These are phyloP conservation scores for Calephelis perditalis DNA, from an alignment of 2,888 invertebrate species.

Conservation along the genomic window DNA sequence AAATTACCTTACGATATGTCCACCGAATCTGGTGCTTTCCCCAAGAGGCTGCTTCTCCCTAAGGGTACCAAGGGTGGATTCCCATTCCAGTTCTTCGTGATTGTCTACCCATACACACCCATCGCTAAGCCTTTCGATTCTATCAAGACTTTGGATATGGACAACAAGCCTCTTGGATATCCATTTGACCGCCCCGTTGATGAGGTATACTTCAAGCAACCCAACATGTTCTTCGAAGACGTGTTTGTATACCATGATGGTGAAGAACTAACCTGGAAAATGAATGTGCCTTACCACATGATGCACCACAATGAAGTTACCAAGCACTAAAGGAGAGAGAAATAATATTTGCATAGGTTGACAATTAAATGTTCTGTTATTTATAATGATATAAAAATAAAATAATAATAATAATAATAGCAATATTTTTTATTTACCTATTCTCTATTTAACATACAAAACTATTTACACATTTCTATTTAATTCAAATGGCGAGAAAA, in stretches of 20 bases:
- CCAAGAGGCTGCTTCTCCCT: constrained; percentile 83
- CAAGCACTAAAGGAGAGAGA: constrained; percentile 40
- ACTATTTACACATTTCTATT: constrained; percentile 11
- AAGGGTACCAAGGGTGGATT: constrained; percentile 83
- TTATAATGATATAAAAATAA: constrained; percentile 8
- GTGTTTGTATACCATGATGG: constrained; percentile 73
- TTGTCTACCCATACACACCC: constrained; percentile 74
- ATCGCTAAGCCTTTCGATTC: constrained; percentile 45
- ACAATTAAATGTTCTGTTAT: not conserved
- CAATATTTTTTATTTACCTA: constrained; percentile 7
- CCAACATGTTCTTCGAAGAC: constrained; percentile 80
- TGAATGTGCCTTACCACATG: constrained; percentile 41
- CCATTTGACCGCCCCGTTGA: constrained; percentile 77
- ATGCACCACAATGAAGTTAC: constrained; percentile 37
- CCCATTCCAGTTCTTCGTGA: constrained; percentile 81
- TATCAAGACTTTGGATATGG: constrained; percentile 48
- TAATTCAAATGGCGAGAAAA: constrained; percentile 53
- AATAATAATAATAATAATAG: constrained; percentile 10
- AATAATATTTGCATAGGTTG: constrained; percentile 24
- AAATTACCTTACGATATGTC: constrained; percentile 72
- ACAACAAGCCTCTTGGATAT: constrained; percentile 75
- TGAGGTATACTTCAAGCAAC: constrained; percentile 64
- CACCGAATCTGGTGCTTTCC: constrained; percentile 78
- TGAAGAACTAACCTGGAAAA: constrained; percentile 46
- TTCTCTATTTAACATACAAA: not conserved